A percentile compares a stretch with the other conserved stretches of the same genome.
Conservation (phyloP, 1,140 invertebrate genomes). For the Campoletis sonorensis region DNA sequence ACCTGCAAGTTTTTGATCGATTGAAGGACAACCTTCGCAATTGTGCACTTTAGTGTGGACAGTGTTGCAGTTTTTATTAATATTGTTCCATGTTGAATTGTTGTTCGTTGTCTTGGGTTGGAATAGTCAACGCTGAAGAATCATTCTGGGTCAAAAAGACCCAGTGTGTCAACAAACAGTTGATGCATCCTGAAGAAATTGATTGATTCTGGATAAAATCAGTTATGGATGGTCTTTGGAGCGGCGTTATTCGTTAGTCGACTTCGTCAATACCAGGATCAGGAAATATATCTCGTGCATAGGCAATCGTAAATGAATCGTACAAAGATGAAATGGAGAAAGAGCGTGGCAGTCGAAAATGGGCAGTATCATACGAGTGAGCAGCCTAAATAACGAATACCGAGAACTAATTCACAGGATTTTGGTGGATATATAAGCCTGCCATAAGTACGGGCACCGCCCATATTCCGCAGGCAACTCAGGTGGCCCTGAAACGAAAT, state of each 20-base stretch:
- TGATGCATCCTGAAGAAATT: too few species aligned
- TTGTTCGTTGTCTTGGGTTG: too few species aligned
- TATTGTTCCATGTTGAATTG: too few species aligned
- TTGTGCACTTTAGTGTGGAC: too few species aligned
- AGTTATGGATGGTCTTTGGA: not conserved
- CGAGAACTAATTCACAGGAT: conserved; percentile 58
- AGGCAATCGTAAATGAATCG: not conserved
- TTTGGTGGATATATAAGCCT: conserved; percentile 8
- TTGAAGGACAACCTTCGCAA: not conserved
- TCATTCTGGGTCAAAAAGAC: too few species aligned
- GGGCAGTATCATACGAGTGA: conserved; percentile 46
- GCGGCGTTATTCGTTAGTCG: not conserved
- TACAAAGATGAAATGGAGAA: not conserved
- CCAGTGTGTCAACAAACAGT: too few species aligned
- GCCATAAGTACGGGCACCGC: conserved; percentile 54
- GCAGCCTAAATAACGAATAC: conserved; percentile 60
- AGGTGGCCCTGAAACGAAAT: conserved; percentile 38
- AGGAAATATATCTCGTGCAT: not conserved
- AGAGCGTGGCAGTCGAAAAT: not conserved
- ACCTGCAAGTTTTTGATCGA: not conserved
- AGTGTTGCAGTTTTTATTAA: too few species aligned
- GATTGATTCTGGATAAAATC: too few species aligned
- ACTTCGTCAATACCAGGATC: not conserved
- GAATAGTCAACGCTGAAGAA: too few species aligned
- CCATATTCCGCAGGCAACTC: conserved; percentile 61